Evolutionary conservation across 2,797 vertebrate genomes (phyloP).

Genomic region (Sphaeramia orbicularis): DNA sequence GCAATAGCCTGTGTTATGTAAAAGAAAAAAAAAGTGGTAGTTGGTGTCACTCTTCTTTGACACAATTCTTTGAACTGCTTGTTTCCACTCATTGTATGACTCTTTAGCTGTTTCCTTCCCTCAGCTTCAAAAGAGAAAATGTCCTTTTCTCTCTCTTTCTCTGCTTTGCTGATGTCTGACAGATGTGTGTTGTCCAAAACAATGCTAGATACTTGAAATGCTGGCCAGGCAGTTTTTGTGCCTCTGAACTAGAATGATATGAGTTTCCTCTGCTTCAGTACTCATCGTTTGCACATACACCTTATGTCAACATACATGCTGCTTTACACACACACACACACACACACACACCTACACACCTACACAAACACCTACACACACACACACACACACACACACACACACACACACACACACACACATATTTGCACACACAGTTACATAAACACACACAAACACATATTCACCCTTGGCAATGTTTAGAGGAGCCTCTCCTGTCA

Average conservation of each 20-base stretch:
- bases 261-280: conserved; percentile 71
- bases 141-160: conserved; percentile 45
- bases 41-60: conserved; percentile 53
- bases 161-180: conserved; percentile 78
- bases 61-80: conserved; percentile 66
- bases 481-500: conserved; percentile 78
- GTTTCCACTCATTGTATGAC: conserved; percentile 69
- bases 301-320: conserved; percentile 57
- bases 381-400: conserved; percentile 29
- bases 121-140: conserved; percentile 45
- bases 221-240: conserved; percentile 78
- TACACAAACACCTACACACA: conserved; percentile 16
- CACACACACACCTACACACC: conserved; percentile 27
- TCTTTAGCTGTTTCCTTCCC: conserved; percentile 57
- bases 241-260: conserved; percentile 79
- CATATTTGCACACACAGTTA: conserved; percentile 24
- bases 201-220: conserved; percentile 82
- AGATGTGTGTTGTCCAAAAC: conserved; percentile 71
- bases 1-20: conserved; percentile 61
- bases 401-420: conserved; percentile 19
- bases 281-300: conserved; percentile 74
- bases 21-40: conserved; percentile 45
- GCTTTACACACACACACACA: conserved; percentile 28
- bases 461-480: conserved; percentile 54
- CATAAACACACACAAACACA: conserved; percentile 33